phyloP scores from a whole-genome alignment of 1,140 invertebrate species.

The Chironomus striatipennis region DNA sequence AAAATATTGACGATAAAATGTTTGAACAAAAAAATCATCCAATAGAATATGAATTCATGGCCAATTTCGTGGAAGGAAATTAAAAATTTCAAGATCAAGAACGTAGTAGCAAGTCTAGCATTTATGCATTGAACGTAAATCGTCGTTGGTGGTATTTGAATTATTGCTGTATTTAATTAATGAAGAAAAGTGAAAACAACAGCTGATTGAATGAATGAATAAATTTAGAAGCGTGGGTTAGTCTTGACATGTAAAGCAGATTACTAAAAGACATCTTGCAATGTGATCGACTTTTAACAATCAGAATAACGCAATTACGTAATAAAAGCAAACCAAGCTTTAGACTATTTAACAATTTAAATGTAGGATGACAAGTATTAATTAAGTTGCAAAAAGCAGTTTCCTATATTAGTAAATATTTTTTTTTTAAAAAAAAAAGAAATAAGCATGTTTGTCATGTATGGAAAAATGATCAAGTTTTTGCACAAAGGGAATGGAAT shows the following conservation, averaged over 20 bases:
- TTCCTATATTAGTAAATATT: neutral
- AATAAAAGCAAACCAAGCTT: neutral
- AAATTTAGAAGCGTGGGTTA: neutral
- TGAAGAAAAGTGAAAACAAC: neutral
- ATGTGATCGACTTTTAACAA: neutral
- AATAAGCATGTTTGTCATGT: conserved; percentile 1
- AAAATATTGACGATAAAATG: no score
- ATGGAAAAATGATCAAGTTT: neutral
- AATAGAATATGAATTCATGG: neutral
- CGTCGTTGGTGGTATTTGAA: neutral
- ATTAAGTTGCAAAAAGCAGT: neutral
- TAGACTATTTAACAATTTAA: neutral
- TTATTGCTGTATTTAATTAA: neutral
- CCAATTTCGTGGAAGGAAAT: neutral
- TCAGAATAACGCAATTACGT: neutral
- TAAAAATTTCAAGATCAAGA: neutral
- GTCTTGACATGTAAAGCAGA: no score
- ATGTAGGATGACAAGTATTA: conserved; percentile 6
- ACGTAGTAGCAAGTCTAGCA: neutral
- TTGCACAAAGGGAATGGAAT: neutral
- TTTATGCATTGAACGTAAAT: neutral
- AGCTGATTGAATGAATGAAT: neutral
- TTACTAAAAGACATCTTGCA: neutral
- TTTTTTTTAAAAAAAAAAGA: no score
- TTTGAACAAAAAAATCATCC: no score